Conservation (phyloP, 1,140 invertebrate species). For the Drosophila pseudoananassae region DNA sequence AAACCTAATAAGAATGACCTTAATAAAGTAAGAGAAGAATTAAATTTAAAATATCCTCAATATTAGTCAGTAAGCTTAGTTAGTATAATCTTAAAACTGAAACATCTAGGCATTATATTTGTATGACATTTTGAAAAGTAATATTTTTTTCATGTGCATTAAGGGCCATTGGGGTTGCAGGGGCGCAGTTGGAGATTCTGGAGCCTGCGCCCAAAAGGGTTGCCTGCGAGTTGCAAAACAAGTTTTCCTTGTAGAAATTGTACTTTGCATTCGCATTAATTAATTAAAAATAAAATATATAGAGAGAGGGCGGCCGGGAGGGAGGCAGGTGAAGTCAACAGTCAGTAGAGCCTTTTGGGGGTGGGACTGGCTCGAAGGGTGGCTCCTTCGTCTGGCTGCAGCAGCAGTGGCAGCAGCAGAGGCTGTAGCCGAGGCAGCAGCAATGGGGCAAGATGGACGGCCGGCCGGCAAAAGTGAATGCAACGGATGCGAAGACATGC, state of each 20-base stretch:
- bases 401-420: slow-evolving; percentile 54
- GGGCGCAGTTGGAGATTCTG: slow-evolving; percentile 26
- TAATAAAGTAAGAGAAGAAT: too few relatives aligned
- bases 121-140: background rate
- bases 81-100: too few relatives aligned
- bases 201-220: slow-evolving; percentile 50
- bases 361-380: slow-evolving; percentile 47
- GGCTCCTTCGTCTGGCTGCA: slow-evolving; percentile 56
- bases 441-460: slow-evolving; percentile 27
- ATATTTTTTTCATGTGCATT: slow-evolving; percentile 1
- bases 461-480: slow-evolving; percentile 52
- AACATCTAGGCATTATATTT: too few relatives aligned
- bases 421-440: slow-evolving; percentile 53
- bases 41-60: too few relatives aligned
- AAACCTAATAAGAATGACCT: too few relatives aligned
- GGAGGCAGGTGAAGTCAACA: slow-evolving; percentile 14
- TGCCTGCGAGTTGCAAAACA: slow-evolving; percentile 70
- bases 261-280: slow-evolving; percentile 84
- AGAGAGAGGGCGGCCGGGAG: slow-evolving; percentile 6
- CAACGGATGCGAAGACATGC: slow-evolving; percentile 82
- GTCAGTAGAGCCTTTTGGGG: slow-evolving; percentile 5
- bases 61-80: too few relatives aligned
- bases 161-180: background rate
- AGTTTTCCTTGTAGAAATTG: slow-evolving; percentile 83
- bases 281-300: slow-evolving; percentile 83